Conservation (phyloP, 1,140 invertebrate species). For the Melitaea cinxia region DNA sequence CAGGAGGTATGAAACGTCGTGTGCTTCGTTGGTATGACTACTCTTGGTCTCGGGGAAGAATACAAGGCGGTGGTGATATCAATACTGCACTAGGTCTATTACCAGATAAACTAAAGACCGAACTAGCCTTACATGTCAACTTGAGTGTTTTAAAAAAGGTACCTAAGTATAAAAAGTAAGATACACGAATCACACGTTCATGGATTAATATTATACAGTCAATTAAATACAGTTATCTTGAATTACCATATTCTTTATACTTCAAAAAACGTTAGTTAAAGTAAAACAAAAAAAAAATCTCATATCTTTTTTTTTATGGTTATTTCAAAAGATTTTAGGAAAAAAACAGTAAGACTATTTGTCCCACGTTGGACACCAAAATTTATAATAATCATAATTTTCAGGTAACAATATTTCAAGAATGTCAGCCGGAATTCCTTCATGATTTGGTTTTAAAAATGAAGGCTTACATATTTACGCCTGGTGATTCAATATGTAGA, state of each 20-base stretch:
- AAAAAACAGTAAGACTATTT: neutral
- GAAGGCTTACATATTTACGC: conserved; percentile 98
- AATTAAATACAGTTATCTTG: no score
- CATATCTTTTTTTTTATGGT: no score
- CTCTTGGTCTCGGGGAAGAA: conserved; percentile 97
- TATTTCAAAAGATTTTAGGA: no score
- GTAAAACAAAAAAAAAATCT: no score
- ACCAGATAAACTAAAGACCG: conserved; percentile 98
- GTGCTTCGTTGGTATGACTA: conserved; percentile 99
- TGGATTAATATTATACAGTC: no score
- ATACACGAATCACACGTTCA: no score
- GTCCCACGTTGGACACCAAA: neutral
- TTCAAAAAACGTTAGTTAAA: no score
- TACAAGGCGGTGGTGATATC: conserved; percentile 97
- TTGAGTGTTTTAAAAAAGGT: conserved; percentile 97
- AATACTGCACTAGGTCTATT: conserved; percentile 95
- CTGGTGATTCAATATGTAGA: conserved; percentile 97
- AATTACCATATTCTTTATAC: no score
- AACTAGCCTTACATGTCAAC: conserved; percentile 97
- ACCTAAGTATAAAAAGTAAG: conserved; percentile 15
- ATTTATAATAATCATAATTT: conserved; percentile 31
- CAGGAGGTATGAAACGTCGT: conserved; percentile 95
- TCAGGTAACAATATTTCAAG: conserved; percentile 93
- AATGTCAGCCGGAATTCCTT: conserved; percentile 98
- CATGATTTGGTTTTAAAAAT: conserved; percentile 98